These are phyloP conservation scores for Clarias batrachus DNA, from an alignment of 2,113 vertebrate species.

Conservation along the genomic window DNA sequence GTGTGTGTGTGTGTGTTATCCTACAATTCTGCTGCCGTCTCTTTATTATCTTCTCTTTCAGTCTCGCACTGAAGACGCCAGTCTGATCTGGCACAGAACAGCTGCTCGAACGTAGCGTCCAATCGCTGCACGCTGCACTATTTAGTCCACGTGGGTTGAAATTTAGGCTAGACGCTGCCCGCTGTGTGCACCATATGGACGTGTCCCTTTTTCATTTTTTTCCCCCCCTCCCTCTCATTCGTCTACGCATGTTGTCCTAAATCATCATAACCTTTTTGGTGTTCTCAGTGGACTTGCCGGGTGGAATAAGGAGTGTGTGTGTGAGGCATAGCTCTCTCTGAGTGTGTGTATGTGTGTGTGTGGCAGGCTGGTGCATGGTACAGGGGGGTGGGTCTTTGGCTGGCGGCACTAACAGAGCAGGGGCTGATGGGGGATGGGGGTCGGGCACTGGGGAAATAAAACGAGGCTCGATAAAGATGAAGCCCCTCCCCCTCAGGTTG, in stretches of 20 bases:
- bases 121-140: neutral
- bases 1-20: neutral
- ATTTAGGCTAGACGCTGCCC: slow-evolving; percentile 44
- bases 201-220: slow-evolving; percentile 51
- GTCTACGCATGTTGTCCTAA: slow-evolving; percentile 17
- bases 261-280: slow-evolving; percentile 32
- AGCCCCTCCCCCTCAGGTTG: slow-evolving; percentile 58
- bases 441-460: slow-evolving; percentile 36
- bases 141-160: slow-evolving; percentile 25
- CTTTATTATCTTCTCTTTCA: neutral
- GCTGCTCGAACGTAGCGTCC: slow-evolving; percentile 20
- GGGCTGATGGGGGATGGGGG: slow-evolving; percentile 38
- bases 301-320: slow-evolving; percentile 15
- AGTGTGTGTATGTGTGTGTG: slow-evolving; percentile 17
- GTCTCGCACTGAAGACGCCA: slow-evolving; percentile 4
- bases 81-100: slow-evolving; percentile 24
- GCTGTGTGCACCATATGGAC: slow-evolving; percentile 49
- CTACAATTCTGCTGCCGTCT: neutral
- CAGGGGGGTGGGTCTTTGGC: neutral
- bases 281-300: neutral
- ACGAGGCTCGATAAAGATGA: slow-evolving; percentile 29
- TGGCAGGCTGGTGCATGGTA: neutral
- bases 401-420: slow-evolving; percentile 7
- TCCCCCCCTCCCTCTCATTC: slow-evolving; percentile 5
- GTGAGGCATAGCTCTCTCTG: neutral